Evolutionary conservation across 2,888 invertebrate species (phyloP).

Genomic region (Noctua janthe): DNA sequence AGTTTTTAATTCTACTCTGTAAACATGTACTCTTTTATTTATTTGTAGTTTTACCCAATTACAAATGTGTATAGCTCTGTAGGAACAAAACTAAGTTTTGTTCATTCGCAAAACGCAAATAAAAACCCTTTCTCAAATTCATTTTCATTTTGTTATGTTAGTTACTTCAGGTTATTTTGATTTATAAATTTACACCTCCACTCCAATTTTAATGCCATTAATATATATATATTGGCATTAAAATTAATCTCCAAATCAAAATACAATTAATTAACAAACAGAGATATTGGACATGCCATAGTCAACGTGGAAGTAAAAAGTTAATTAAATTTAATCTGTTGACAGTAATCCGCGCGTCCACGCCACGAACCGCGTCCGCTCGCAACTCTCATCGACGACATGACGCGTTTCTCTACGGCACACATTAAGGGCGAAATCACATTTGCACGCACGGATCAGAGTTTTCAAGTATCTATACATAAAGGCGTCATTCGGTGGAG

Average conservation of each 20-base stretch:
- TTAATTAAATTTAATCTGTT: slow-evolving; percentile 82
- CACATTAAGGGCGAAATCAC: slow-evolving; percentile 1
- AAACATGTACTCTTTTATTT: neutral
- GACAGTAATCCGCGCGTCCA: slow-evolving; percentile 70
- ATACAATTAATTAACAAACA: slow-evolving; percentile 39
- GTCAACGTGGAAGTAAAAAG: slow-evolving; percentile 74
- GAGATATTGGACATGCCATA: slow-evolving; percentile 23
- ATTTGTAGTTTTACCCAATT: neutral
- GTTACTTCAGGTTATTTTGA: too few relatives aligned
- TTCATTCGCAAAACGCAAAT: neutral
- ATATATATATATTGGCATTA: neutral
- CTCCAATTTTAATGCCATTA: too few relatives aligned
- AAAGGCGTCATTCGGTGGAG: neutral
- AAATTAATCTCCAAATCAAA: slow-evolving; percentile 19
- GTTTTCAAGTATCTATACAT: neutral
- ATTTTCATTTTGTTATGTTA: too few relatives aligned
- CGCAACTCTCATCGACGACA: neutral
- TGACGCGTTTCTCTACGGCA: neutral
- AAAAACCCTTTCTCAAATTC: neutral
- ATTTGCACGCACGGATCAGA: neutral
- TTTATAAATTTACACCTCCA: too few relatives aligned
- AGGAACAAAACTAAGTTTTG: neutral
- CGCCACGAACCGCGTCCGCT: slow-evolving; percentile 1
- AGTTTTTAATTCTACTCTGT: neutral
- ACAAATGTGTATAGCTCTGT: neutral